These are phyloP conservation scores for Solenodon paradoxus DNA, from an alignment of 2,113 vertebrate species.

Conservation along the genomic window DNA sequence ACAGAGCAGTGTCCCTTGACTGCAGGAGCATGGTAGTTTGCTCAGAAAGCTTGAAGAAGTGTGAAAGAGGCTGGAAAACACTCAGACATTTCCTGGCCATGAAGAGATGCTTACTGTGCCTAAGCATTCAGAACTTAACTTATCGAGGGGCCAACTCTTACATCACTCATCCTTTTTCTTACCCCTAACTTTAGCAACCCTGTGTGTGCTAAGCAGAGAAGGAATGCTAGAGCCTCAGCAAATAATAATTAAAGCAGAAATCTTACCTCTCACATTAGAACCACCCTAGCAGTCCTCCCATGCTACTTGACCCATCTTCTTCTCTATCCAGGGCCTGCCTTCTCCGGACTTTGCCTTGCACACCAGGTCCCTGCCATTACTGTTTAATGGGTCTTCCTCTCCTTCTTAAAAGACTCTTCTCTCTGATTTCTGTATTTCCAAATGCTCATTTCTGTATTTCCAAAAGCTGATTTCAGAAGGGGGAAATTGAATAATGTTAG, in stretches of 20 bases:
- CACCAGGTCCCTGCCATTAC: neutral
- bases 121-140: neutral
- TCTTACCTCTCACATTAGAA: neutral
- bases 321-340: neutral
- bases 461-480: neutral
- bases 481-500: neutral
- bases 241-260: neutral
- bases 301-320: no score
- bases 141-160: neutral
- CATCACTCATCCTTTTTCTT: neutral
- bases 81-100: neutral
- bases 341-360: neutral
- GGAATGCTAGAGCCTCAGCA: neutral
- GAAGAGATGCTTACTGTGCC: neutral
- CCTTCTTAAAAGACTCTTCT: neutral
- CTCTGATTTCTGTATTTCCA: no score
- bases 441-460: no score
- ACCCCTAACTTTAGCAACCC: neutral
- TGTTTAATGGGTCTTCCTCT: neutral
- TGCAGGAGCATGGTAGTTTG: neutral
- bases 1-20: no score
- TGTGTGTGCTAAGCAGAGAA: neutral
- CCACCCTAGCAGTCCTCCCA: neutral
- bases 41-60: neutral
- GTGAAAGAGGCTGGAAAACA: neutral